Conservation (phyloP, 53 echinoderm and acorn worm species). For the Echinarachnius parma region DNA sequence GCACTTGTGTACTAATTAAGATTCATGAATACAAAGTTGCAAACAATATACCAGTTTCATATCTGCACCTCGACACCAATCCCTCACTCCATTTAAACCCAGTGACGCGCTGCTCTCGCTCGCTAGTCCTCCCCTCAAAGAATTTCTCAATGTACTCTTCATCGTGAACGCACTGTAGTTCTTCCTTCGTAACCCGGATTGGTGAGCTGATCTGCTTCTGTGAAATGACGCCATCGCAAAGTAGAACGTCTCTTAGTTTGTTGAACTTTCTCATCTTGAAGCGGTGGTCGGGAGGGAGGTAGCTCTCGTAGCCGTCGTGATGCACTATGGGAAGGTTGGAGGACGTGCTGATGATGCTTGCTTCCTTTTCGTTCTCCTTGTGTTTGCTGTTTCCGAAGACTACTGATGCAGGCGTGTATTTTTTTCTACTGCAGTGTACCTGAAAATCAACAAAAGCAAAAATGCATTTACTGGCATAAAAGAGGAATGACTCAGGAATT, state of each 20-base stretch:
- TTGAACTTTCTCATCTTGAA: constrained; percentile 73
- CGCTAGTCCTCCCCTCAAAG: constrained; percentile 60
- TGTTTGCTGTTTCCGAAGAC: neutral
- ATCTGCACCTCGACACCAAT: constrained; percentile 62
- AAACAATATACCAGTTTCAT: constrained; percentile 61
- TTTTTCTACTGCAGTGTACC: constrained; percentile 5
- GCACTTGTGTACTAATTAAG: no score
- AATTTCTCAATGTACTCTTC: constrained; percentile 63
- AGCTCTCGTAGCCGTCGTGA: constrained; percentile 65
- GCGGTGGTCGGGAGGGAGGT: constrained; percentile 69
- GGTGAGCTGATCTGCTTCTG: constrained; percentile 53
- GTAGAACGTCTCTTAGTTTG: constrained; percentile 50
- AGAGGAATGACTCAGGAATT: no score
- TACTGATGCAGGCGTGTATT: constrained; percentile 14
- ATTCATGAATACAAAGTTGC: no score
- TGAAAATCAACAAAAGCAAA: neutral
- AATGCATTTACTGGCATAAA: no score
- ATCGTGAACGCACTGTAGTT: constrained; percentile 51
- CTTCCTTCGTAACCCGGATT: constrained; percentile 28
- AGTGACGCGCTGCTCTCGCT: constrained; percentile 60
- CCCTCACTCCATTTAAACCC: constrained; percentile 73
- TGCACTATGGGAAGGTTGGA: constrained; percentile 64
- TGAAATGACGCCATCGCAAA: constrained; percentile 53
- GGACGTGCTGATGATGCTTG: constrained; percentile 19
- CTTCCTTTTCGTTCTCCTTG: neutral